These are phyloP conservation scores for Pterophyllum scalare DNA, from an alignment of 2,113 vertebrate genomes.

Conservation along the genomic window DNA sequence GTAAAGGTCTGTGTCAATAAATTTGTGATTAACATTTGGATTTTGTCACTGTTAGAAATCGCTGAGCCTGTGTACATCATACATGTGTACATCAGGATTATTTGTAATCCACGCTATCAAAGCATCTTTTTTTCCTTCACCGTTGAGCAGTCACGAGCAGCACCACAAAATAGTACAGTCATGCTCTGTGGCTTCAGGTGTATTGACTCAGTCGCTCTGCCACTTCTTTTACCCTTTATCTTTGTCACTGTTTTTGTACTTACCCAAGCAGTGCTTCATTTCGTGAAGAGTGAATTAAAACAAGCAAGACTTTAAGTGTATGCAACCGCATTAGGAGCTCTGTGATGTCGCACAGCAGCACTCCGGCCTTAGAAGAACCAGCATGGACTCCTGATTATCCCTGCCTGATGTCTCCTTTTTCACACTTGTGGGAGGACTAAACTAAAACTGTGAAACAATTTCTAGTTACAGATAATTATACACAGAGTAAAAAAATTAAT, in stretches of 20 bases:
- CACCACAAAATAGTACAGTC: constrained; percentile 1
- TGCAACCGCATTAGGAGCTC: neutral
- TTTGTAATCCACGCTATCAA: neutral
- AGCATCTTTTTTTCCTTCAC: neutral
- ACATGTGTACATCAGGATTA: neutral
- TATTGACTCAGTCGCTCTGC: constrained; percentile 7
- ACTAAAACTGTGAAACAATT: neutral
- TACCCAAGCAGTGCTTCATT: neutral
- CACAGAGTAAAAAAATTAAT: neutral
- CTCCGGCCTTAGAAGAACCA: neutral
- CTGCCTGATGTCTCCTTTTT: neutral
- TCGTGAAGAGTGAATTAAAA: neutral
- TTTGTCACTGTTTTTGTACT: constrained; percentile 10
- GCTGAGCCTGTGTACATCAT: neutral
- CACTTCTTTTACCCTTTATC: neutral
- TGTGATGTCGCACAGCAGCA: neutral
- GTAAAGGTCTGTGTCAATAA: constrained; percentile 5
- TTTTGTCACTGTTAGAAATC: neutral
- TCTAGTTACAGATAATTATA: neutral
- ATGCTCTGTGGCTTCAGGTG: constrained; percentile 38
- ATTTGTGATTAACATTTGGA: constrained; percentile 12
- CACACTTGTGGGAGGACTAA: neutral
- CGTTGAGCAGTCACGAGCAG: constrained; percentile 18
- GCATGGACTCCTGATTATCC: neutral
- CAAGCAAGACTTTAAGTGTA: neutral